Conservation (phyloP, 2,113 vertebrate species). For the Oenanthe melanoleuca region DNA sequence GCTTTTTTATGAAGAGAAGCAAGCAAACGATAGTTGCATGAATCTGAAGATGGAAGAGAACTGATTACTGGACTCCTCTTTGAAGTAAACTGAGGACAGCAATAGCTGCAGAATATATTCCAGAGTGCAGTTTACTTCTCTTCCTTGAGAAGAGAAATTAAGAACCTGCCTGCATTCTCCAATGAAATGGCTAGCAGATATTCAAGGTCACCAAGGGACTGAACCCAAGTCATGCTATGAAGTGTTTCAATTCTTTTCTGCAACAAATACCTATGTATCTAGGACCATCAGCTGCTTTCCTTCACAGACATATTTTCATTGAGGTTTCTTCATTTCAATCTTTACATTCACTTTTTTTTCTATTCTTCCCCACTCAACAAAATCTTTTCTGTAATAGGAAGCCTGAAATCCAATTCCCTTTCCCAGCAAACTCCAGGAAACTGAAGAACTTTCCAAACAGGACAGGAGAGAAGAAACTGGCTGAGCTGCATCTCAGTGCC, state of each 20-base stretch:
- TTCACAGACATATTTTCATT: neutral
- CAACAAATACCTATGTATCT: neutral
- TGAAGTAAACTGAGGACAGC: neutral
- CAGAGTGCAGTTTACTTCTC: neutral
- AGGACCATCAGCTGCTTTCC: neutral
- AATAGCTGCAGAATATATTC: neutral
- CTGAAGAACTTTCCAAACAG: neutral
- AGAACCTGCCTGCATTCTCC: neutral
- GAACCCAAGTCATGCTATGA: neutral
- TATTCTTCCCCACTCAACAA: neutral
- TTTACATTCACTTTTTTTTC: neutral
- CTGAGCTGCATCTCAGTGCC: accelerated
- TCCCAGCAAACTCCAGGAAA: neutral
- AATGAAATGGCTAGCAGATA: neutral
- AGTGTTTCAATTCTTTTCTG: neutral
- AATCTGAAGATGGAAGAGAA: neutral
- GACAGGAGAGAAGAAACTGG: neutral
- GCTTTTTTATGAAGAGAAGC: neutral
- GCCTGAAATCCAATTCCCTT: neutral
- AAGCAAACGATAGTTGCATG: neutral
- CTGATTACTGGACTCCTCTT: neutral
- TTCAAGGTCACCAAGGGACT: neutral
- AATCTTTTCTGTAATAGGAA: neutral
- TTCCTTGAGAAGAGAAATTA: neutral
- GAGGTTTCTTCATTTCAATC: neutral